A percentile compares a stretch with the other conserved stretches of the same genome.
Evolutionary conservation across 2,113 vertebrate genomes (phyloP).

Genomic region (Bos javanicus): DNA sequence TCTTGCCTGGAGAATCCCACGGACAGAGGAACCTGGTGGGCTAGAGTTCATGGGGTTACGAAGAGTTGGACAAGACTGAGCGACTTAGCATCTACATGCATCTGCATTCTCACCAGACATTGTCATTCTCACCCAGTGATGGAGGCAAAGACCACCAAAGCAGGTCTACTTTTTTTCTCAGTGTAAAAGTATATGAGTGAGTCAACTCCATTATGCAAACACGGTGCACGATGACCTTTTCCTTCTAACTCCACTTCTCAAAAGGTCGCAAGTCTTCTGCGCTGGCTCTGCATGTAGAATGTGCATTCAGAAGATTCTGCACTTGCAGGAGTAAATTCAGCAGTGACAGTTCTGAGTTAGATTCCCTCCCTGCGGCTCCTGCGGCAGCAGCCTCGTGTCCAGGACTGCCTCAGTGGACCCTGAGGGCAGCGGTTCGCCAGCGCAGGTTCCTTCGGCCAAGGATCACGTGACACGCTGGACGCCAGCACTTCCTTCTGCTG

Average conservation of each 20-base stretch:
- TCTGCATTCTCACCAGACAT: not conserved
- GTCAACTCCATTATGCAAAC: not conserved
- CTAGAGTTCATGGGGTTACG: accelerated
- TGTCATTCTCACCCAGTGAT: no score
- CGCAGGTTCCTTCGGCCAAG: accelerated
- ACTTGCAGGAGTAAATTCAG: not conserved
- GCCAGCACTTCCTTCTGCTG: not conserved
- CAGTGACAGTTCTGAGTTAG: not conserved
- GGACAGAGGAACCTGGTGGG: not conserved
- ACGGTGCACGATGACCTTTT: not conserved
- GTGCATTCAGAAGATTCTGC: not conserved
- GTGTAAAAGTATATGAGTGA: not conserved
- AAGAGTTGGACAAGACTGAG: not conserved
- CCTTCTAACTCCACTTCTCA: not conserved
- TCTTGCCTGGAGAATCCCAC: not conserved
- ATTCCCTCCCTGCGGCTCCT: not conserved
- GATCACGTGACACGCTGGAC: not conserved
- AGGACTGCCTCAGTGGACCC: not conserved
- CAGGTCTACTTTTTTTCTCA: not conserved
- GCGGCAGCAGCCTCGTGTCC: not conserved
- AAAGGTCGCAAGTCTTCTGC: not conserved
- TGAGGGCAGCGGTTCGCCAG: not conserved
- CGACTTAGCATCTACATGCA: accelerated
- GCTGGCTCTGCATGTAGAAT: slow-evolving; percentile 28
- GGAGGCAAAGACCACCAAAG: not conserved